Conservation (phyloP, 2,113 vertebrate species). For the Hyaena hyaena region DNA sequence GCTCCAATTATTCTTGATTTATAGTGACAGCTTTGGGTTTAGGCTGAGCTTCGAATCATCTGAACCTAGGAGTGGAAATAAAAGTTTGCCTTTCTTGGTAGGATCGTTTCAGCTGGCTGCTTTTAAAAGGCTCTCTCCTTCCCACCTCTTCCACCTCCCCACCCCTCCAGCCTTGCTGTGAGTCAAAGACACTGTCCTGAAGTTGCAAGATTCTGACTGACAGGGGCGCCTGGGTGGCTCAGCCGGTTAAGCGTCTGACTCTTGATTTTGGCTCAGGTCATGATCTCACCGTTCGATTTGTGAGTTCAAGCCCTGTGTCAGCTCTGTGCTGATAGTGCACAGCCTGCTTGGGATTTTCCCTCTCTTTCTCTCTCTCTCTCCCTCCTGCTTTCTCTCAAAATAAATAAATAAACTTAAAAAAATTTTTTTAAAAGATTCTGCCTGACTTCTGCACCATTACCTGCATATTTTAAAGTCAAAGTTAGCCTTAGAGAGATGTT, state of each 20-base stretch:
- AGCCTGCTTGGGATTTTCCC: no score
- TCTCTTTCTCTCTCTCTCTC: no score
- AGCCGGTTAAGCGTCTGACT: no score
- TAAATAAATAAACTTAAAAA: no score
- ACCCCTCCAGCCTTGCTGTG: not conserved
- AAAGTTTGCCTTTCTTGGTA: not conserved
- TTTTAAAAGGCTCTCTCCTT: not conserved
- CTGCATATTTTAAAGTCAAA: not conserved
- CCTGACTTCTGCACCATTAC: not conserved
- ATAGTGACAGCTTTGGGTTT: not conserved
- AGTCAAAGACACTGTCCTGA: not conserved
- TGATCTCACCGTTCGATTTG: no score
- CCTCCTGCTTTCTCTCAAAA: no score
- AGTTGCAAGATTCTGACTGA: not conserved
- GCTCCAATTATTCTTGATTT: constrained; percentile 37
- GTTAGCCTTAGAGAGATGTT: not conserved
- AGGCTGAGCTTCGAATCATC: not conserved
- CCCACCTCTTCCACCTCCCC: no score
- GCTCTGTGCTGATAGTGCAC: no score
- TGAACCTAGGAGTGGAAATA: not conserved
- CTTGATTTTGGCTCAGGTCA: no score
- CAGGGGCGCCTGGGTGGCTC: no score
- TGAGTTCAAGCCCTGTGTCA: no score
- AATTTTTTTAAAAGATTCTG: not conserved
- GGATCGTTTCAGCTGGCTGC: not conserved